phyloP scores from a whole-genome alignment of 2,113 vertebrate species.

The Capreolus pygargus region DNA sequence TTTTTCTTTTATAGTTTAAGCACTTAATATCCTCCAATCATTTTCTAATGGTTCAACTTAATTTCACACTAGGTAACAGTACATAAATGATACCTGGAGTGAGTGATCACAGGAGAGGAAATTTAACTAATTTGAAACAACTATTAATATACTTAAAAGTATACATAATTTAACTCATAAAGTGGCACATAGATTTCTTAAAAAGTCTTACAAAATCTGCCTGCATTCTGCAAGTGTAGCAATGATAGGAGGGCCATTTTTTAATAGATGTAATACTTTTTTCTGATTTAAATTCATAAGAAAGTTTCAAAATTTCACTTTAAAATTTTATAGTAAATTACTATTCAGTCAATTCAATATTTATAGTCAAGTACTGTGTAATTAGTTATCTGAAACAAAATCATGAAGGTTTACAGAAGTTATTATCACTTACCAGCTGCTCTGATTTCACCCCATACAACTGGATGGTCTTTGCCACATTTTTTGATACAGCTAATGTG shows the following conservation, averaged over 20 bases:
- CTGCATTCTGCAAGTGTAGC: background rate
- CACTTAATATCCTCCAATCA: background rate
- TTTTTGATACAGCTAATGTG: slow-evolving; percentile 92
- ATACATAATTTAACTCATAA: background rate
- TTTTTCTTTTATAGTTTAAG: background rate
- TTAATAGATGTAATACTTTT: background rate
- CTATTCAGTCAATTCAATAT: slow-evolving; percentile 6
- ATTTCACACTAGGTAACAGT: slow-evolving; percentile 31
- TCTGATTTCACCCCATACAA: slow-evolving; percentile 96
- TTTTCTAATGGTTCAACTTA: slow-evolving; percentile 6
- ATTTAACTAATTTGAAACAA: background rate
- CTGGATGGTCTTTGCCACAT: slow-evolving; percentile 95
- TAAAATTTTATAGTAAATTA: slow-evolving; percentile 8
- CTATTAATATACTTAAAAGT: background rate
- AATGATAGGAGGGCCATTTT: background rate
- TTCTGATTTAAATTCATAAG: background rate
- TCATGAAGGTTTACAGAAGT: background rate
- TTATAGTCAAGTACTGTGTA: slow-evolving; percentile 6
- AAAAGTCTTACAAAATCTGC: slow-evolving; percentile 1
- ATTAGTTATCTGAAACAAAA: background rate
- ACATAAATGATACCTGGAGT: background rate
- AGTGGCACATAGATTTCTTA: background rate
- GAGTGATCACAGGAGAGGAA: background rate
- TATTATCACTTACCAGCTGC: slow-evolving; percentile 90
- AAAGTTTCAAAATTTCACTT: slow-evolving; percentile 27